Percentiles rank a stretch among this genome's conserved stretches.
These are phyloP conservation scores for Choreutis nemorana DNA, from an alignment of 2,888 invertebrate species.

Conservation along the genomic window DNA sequence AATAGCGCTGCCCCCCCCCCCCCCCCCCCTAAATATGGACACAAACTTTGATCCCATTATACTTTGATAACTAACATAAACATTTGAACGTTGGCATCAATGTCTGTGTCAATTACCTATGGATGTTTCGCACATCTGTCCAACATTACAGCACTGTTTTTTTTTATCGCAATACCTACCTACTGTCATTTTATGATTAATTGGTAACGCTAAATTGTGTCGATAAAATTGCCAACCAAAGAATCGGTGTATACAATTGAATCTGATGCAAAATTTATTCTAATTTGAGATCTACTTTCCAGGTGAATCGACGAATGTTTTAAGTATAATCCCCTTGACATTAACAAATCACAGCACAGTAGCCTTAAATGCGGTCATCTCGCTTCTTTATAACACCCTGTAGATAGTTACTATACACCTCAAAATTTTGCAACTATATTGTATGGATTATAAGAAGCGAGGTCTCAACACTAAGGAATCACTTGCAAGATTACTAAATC, in stretches of 20 bases:
- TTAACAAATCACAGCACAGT: slow-evolving; percentile 52
- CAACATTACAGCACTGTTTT: slow-evolving; percentile 24
- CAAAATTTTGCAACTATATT: too few species aligned
- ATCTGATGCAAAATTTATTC: slow-evolving; percentile 60
- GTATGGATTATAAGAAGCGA: too few species aligned
- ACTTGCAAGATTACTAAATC: slow-evolving; percentile 55
- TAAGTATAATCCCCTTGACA: slow-evolving; percentile 57
- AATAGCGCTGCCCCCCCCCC: too few species aligned
- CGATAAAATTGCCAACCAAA: slow-evolving; percentile 10
- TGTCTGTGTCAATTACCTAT: slow-evolving; percentile 26
- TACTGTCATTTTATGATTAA: slow-evolving; percentile 20
- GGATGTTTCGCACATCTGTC: slow-evolving; percentile 42
- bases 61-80: too few species aligned
- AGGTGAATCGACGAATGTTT: slow-evolving; percentile 63
- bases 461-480: slow-evolving; percentile 39
- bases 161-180: slow-evolving; percentile 27
- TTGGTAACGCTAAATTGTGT: slow-evolving; percentile 56
- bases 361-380: slow-evolving; percentile 42
- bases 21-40: too few species aligned
- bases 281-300: slow-evolving; percentile 65
- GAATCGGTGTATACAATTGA: slow-evolving; percentile 13
- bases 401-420: slow-evolving; percentile 22
- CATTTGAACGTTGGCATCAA: slow-evolving; percentile 18
- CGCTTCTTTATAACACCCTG: slow-evolving; percentile 13
- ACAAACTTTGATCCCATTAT: too few species aligned